Base-by-base conservation (phyloP, 2,888 invertebrate species). In the Chorisops tibialis region DNA sequence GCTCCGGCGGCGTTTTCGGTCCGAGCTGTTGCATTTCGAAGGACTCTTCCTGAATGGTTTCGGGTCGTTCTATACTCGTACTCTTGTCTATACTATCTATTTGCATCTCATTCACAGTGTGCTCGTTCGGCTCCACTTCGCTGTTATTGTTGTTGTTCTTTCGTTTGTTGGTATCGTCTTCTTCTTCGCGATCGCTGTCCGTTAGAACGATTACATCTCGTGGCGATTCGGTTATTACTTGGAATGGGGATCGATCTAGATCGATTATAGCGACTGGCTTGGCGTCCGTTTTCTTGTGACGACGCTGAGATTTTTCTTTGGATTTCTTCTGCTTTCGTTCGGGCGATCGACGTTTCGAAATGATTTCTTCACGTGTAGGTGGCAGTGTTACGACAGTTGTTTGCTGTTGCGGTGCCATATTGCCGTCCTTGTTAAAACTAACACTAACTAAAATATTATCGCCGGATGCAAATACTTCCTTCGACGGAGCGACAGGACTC, bases 401-500 rank as follows among this genome's bases (percentile, higher is more conserved):
- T 48, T 77, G 82, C 71, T 63, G 77, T 71, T 41, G 78, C 69
- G 1, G 52, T 14, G 66, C 50, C 37, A 21, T 5, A 16, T 64
- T 68, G 3, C 68, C 61, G 67, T 83, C 84, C 69, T 91, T 90
- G 74, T 89, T 88, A 78, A 94, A 95, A 76, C 92, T 93, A 16
- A 95, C 92, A 78, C 93, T 93, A 11, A 95, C 93, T 66, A 95
- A 83, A 71, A 95, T 94, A 75, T 93, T 94, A 77, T 94, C 92
- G 3, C 94, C 94, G 11, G 93, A 93, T 0, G 94, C 92, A 75
- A 93, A 94, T 3, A 95, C 92, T 79, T 93, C 93, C 75, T 94
- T 94, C 2, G 89, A 89, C 1, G 91, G 89, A 56, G 81, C 83
- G 47, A 77, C 71, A 69, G 71, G 65, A 59, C 69, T 65, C 71